These are phyloP conservation scores for Trypoxylus dichotomus DNA, from an alignment of 1,140 invertebrate species.

Conservation along the genomic window DNA sequence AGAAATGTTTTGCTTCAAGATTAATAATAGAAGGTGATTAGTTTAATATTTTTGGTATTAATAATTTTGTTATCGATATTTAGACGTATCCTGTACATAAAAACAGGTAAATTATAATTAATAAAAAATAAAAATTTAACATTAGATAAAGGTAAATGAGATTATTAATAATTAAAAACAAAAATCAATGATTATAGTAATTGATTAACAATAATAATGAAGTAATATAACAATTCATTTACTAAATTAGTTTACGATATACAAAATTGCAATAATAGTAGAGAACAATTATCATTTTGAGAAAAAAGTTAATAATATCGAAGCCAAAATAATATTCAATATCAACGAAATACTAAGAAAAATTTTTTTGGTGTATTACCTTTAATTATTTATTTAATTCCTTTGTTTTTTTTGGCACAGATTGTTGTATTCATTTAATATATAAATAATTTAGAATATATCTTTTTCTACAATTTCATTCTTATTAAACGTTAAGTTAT, in stretches of 20 bases:
- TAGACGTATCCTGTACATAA: no score
- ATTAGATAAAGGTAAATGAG: no score
- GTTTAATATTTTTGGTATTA: no score
- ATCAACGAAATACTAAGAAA: background rate
- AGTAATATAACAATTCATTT: background rate
- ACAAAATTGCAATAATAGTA: background rate
- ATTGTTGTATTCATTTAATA: background rate
- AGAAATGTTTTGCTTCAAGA: no score
- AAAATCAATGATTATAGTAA: background rate
- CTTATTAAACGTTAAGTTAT: background rate
- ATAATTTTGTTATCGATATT: no score
- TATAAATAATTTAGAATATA: constrained; percentile 22
- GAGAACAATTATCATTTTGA: no score
- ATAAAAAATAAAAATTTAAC: no score
- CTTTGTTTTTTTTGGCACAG: background rate
- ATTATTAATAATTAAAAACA: background rate
- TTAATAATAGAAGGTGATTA: no score
- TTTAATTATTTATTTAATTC: background rate
- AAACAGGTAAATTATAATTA: no score
- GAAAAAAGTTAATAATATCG: no score
- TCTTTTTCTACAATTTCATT: background rate
- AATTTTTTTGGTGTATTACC: background rate
- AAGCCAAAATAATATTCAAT: no score
- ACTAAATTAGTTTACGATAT: no score
- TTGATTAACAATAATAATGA: background rate